Evolutionary conservation across 2,797 vertebrate species (phyloP), one percentile per base, ranked within the genome.

Genomic region (Siniperca scherzeri): DNA sequence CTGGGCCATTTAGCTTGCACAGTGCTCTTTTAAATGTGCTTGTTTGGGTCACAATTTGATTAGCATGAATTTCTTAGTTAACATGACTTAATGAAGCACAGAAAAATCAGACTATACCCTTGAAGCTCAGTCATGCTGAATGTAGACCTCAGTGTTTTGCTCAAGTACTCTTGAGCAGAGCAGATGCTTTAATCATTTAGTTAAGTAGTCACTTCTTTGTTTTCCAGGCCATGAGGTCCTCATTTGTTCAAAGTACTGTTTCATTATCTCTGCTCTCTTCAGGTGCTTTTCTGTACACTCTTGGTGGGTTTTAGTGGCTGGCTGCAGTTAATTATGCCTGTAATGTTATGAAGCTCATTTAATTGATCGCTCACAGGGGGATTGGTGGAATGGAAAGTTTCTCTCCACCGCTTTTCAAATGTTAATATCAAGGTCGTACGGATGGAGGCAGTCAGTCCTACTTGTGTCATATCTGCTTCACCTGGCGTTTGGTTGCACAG

Each of bases 381-480:
- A 53, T 12, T 10, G 11, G 19, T 16, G 17, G 52, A 30, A 30
- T 22, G 12, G 53, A 44, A 80, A 33, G 53, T 69, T 65, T 67
- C 38, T 38, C 52, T 68, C 44, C 40, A 56, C 46, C 2, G 46
- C 25, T 77, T 78, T 73, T 78, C 52, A 46, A 57, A 77, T 36
- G 61, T 70, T 72, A 42, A 84, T 70, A 80, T 70, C 44, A 67
- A 72, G 70, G 80, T 33, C 3, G 5, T 62, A 42, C 22, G 1
- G 21, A 67, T 42, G 70, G 55, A 76, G 74, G 40, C 22, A 60
- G 14, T 64, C 48, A 9, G 72, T 70, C n/a, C 55, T 40, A 5
- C 53, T 38, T 4, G 13, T 59, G 74, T 73, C 73, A 78, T 73
- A 52, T 52, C 74, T 82, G 57, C 59, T 67, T 65, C 62, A 81